Base-by-base conservation (phyloP, 2,797 vertebrate species). In the Xyrichtys novacula region DNA sequence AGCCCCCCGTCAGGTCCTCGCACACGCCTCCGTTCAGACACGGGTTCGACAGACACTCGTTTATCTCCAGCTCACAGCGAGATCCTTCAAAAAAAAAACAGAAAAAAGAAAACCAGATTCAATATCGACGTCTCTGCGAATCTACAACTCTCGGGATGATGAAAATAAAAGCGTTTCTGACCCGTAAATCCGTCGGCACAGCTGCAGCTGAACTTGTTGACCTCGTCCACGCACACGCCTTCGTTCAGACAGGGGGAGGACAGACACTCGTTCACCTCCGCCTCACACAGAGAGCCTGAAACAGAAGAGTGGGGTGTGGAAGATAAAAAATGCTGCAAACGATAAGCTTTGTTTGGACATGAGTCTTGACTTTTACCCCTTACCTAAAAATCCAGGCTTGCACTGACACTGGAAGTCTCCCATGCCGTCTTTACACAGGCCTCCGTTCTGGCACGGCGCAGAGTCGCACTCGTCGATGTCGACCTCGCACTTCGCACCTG, bases 401-500 rank as follows among this genome's bases (percentile, higher is more conserved):
- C 98, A 99, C 73, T 96, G 94, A 87, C 98, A 99, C 82, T 92
- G 68, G 76, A 97, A 99, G 55, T 91, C 91, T 70, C 94, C 96
- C 80, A 95, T 89, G 7, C 85, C 94, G 64, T 99, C 97, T 81
- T 89, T 94, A 80, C 98, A 99, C 36, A 94, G 69, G 36, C 95
- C 97, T 43, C 87, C 93, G 61, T 98, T 96, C 82, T 94, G 94
- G 83, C 98, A 99, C 0, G 97, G 98, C 72, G 90, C 82, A 0
- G 96, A 96, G 73, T 94, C 95, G 77, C 98, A 99, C 68, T 99
- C 98, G 56, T 99, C 93, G 39, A 98, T 90, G 89, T 99, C 95
- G 28, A 91, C 90, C 90, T 98, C 97, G 92, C 98, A 99, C 81
- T 98, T 99, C 58, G 97, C 96, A 71, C 97, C 98, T 99, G 84